Conservation (phyloP, 2,888 invertebrate species). For the Ditula angustiorana region DNA sequence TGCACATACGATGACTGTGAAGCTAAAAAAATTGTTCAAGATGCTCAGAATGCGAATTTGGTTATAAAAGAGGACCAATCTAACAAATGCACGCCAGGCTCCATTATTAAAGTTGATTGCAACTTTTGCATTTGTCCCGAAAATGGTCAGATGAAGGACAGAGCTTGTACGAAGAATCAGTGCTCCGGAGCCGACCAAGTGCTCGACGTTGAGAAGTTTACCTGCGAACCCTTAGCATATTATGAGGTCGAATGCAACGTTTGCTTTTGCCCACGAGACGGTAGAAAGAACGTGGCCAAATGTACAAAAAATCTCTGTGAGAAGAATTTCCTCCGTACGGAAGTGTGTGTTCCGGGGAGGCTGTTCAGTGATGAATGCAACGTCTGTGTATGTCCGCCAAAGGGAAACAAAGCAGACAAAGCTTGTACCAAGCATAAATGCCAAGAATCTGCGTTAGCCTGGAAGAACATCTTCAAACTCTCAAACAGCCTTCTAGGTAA, state of each 20-base stretch:
- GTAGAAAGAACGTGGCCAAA: slow-evolving; percentile 70
- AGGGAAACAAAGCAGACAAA: slow-evolving; percentile 65
- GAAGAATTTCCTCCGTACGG: slow-evolving; percentile 63
- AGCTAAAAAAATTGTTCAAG: slow-evolving; percentile 57
- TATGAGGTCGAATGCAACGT: slow-evolving; percentile 76
- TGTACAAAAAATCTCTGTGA: slow-evolving; percentile 79
- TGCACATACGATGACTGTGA: slow-evolving; percentile 76
- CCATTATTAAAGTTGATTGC: slow-evolving; percentile 67
- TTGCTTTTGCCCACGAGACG: slow-evolving; percentile 70
- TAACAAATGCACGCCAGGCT: slow-evolving; percentile 64
- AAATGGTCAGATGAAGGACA: slow-evolving; percentile 59
- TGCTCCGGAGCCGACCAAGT: slow-evolving; percentile 51
- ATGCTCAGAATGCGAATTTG: slow-evolving; percentile 50
- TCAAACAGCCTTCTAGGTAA: slow-evolving; percentile 59
- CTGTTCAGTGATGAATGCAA: slow-evolving; percentile 76
- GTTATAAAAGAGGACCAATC: slow-evolving; percentile 39
- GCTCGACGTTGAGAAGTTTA: slow-evolving; percentile 50
- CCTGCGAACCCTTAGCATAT: slow-evolving; percentile 71
- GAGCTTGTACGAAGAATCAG: slow-evolving; percentile 67
- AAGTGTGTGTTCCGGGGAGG: slow-evolving; percentile 64
- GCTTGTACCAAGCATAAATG: slow-evolving; percentile 70
- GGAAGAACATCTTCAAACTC: slow-evolving; percentile 65
- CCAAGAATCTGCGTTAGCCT: slow-evolving; percentile 53
- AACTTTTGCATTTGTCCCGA: slow-evolving; percentile 78
- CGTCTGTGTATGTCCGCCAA: slow-evolving; percentile 75